Evolutionary conservation across 2,888 invertebrate species (phyloP), one percentile per base, ranked within the genome.

Genomic region (Cataglyphis rosenhaueri): DNA sequence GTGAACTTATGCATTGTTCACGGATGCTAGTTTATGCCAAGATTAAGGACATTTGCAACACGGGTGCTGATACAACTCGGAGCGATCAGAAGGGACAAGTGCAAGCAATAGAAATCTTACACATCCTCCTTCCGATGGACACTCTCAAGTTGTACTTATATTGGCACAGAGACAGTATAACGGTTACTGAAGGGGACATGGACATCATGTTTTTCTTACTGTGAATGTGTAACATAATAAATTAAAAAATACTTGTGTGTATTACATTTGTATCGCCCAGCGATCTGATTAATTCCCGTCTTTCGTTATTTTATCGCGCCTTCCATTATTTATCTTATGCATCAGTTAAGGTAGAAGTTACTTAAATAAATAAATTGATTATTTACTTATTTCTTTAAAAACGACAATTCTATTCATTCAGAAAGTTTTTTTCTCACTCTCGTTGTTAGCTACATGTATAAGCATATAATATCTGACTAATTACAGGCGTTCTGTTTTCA

Each of bases 141-240:
- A 82, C 21, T 81, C 44, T 81, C 68, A 52, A 84, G 79, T 88
- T 87, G 84, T 85, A 86, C 55, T 81, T 68, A 76, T 86, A 84
- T 48, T 81, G 70, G 74, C 59, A 62, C n/a, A 32, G n/a, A 15
- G 44, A 55, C 64, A 85, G 78, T 81, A 71, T 81, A 76, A 73
- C n/a, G 59, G 81, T 78, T 38, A 81, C 61, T 84, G 81, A 71
- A 68, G 32, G 44, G 25, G 29, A 38, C 76, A 62, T 57, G 44
- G 15, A 75, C 55, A 71, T 75, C 64, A 85, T 86, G 84, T 86
- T 91, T 91, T 92, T 90, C 89, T 88, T 91, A 90, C 86, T 91
- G 88, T 90, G 85, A 87, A 90, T 88, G 87, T 92, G 90, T 92
- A 92, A 89, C 78, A 91, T 91, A 92, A 91, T 88, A 88, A 88